phyloP scores from a whole-genome alignment of 2,113 vertebrate species.

The Carettochelys insculpta region DNA sequence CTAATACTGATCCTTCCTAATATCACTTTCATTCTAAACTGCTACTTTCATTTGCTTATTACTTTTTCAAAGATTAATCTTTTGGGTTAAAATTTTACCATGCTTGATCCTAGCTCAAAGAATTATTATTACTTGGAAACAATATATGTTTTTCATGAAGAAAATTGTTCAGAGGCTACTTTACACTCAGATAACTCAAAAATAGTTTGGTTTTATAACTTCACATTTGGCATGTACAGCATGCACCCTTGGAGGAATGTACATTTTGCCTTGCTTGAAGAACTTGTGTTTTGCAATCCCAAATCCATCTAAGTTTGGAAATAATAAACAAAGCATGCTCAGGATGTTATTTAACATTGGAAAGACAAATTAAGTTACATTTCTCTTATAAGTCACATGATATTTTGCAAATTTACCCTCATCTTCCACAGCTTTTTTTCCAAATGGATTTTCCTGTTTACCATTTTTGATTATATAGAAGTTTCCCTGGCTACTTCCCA shows the following conservation, averaged over 20 bases:
- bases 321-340: neutral
- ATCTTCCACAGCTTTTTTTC: constrained; percentile 60
- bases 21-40: neutral
- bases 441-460: constrained; percentile 42
- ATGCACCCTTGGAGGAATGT: constrained; percentile 33
- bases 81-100: constrained; percentile 38
- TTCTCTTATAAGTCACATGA: constrained; percentile 13
- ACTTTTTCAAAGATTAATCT: neutral
- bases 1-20: neutral
- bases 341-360: constrained; percentile 5
- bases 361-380: constrained; percentile 33
- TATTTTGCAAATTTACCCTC: constrained; percentile 41
- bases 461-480: constrained; percentile 46
- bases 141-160: neutral
- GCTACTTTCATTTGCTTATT: neutral
- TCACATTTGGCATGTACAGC: constrained; percentile 31
- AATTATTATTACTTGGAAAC: neutral
- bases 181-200: constrained; percentile 5
- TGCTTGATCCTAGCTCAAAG: neutral
- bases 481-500: constrained; percentile 4
- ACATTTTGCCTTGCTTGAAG: constrained; percentile 21
- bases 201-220: constrained; percentile 50
- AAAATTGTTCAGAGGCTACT: neutral
- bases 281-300: constrained; percentile 44
- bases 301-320: constrained; percentile 50